Conservation (phyloP, 2,113 vertebrate species). For the Uria aalge region DNA sequence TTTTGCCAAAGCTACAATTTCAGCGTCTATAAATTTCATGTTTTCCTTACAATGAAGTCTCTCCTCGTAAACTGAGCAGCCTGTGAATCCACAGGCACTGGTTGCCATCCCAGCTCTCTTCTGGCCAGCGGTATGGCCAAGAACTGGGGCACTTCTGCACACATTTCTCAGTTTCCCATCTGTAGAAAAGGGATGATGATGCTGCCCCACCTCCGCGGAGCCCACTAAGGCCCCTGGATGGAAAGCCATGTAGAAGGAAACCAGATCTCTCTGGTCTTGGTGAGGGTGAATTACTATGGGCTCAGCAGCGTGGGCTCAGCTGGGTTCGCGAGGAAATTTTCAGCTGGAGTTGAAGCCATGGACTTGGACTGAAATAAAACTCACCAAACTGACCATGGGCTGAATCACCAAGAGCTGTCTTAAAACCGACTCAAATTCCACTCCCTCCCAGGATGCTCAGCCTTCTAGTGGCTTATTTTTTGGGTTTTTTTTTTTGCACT, state of each 20-base stretch:
- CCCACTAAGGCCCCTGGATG: neutral
- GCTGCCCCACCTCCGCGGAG: too few species aligned
- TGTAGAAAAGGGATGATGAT: neutral
- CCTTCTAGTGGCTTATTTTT: neutral
- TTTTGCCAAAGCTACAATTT: neutral
- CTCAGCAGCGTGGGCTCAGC: neutral
- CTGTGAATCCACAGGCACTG: neutral
- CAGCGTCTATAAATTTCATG: neutral
- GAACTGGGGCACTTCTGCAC: neutral
- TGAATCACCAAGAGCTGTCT: too few species aligned
- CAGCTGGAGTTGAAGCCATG: neutral
- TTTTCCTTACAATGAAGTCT: neutral
- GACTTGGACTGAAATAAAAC: neutral
- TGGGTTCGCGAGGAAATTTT: neutral
- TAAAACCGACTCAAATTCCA: neutral
- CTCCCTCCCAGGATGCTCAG: neutral
- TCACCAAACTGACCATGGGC: neutral
- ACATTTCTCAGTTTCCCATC: neutral
- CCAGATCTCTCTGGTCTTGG: neutral
- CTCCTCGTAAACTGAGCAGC: neutral
- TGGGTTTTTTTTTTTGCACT: neutral
- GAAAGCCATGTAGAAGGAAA: neutral
- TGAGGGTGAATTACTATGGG: neutral
- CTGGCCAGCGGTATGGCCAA: accelerated
- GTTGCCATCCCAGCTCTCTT: neutral